phyloP scores from a whole-genome alignment of 1,140 invertebrate genomes.

The Dolichoris vasculosae region DNA sequence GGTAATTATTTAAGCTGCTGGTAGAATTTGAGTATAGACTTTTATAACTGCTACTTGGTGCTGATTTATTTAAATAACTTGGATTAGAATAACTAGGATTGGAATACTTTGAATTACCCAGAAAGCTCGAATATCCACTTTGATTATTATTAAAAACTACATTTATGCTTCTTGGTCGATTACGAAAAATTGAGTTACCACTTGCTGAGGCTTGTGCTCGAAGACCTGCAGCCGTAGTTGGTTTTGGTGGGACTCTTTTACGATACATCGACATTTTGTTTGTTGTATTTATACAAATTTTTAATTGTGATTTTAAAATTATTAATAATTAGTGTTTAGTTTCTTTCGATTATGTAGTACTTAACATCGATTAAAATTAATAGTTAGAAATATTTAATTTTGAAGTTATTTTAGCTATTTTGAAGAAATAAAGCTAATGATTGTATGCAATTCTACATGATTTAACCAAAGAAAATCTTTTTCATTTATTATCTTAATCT shows the following conservation, averaged over 20 bases:
- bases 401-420: background rate
- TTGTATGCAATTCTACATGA: background rate
- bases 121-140: slow-evolving; percentile 64
- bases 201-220: slow-evolving; percentile 72
- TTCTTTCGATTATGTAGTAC: background rate
- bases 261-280: slow-evolving; percentile 67
- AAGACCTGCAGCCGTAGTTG: slow-evolving; percentile 71
- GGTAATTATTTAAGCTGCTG: slow-evolving; percentile 75
- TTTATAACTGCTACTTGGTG: slow-evolving; percentile 60
- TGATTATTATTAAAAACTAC: slow-evolving; percentile 67
- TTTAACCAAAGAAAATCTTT: background rate
- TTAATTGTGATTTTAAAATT: background rate
- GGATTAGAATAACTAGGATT: slow-evolving; percentile 63
- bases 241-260: slow-evolving; percentile 70
- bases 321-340: background rate
- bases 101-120: too few species aligned
- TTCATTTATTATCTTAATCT: background rate
- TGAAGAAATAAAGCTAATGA: background rate
- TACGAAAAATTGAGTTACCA: slow-evolving; percentile 72
- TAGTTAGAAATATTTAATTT: too few species aligned
- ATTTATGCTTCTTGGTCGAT: slow-evolving; percentile 72
- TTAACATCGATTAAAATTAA: background rate
- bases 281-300: background rate
- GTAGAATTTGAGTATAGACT: slow-evolving; percentile 67
- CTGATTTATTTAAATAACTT: slow-evolving; percentile 49